Evolutionary conservation across 2,888 invertebrate genomes (phyloP), one percentile per base, ranked within the genome.

Genomic region (Pseudococcus viburni): DNA sequence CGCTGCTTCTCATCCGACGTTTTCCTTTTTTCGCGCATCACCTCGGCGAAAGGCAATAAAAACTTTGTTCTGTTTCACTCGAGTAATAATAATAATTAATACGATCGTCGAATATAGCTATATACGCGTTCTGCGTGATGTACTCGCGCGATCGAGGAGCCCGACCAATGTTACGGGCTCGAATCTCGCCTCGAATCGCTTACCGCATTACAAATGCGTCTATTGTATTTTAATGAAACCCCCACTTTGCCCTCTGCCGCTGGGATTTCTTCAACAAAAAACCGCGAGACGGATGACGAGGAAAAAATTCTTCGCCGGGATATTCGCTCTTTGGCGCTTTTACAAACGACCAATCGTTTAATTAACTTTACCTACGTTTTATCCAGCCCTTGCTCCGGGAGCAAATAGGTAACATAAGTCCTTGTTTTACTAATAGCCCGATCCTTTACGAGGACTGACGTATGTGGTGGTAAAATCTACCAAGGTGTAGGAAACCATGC

Each of bases 41-140:
- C 68, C 68, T 26, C 22, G 68, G 33, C 26, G 73, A 73, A 73
- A 73, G 33, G 73, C 33, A 33, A 33, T 73, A 73, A 73, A 68
- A 73, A 33, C 73, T 33, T 12, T 5, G 39, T 12, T 73, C 73
- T 22, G 73, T 33, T 33, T 73, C 73, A 39, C 73, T 73, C 73
- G 33, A 73, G 73, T 73, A 73, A 33, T 73, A 73, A 73, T 73
- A 73, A 73, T 73, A 73, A 73, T 73, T 33, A 73, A 33, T 73
- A 73, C 73, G 33, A 33, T 73, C 73, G 73, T 68, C 68, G 26
- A 26, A 26, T 68, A 19, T 4, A 42, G 42, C 42, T 42, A 42
- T 42, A 42, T 42, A 42, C 59, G 68, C 26, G 73, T 73, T 73
- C 73, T 73, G 73, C 73, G 73, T 73, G 33, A 73, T 73, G 73